Conservation (phyloP, 2,888 invertebrate species). For the Monoplex corrugatus region DNA sequence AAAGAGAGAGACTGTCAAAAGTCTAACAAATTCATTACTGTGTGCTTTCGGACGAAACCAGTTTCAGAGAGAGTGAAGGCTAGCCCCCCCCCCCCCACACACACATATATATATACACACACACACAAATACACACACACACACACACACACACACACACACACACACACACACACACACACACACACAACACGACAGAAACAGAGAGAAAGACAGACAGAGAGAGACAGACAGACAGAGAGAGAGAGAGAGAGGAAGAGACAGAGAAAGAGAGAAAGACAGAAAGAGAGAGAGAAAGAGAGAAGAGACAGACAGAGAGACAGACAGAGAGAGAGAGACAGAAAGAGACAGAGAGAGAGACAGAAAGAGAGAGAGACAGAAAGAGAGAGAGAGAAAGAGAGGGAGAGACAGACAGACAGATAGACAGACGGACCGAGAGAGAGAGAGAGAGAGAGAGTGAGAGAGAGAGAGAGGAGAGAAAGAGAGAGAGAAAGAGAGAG, state of each 20-base stretch:
- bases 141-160: too few species aligned
- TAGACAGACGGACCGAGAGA: background rate
- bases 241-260: background rate
- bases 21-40: too few species aligned
- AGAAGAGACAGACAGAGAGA: too few species aligned
- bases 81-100: too few species aligned
- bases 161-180: background rate
- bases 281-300: too few species aligned
- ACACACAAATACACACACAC: too few species aligned
- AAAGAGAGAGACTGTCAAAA: too few species aligned
- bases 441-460: background rate
- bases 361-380: background rate
- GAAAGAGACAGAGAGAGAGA: background rate
- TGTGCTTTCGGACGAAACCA: too few species aligned
- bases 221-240: background rate
- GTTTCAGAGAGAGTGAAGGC: too few species aligned
- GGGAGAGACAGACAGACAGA: background rate
- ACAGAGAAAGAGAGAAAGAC: background rate
- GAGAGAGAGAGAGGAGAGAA: background rate
- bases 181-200: background rate
- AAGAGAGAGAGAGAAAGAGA: background rate
- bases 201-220: constrained; percentile 16
- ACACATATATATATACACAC: too few species aligned
- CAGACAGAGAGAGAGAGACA: too few species aligned
- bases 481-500: too few species aligned